Evolutionary conservation across 1,140 invertebrate species (phyloP), one percentile per base, ranked within the genome.

Genomic region (Ditylenchus dipsaci): DNA sequence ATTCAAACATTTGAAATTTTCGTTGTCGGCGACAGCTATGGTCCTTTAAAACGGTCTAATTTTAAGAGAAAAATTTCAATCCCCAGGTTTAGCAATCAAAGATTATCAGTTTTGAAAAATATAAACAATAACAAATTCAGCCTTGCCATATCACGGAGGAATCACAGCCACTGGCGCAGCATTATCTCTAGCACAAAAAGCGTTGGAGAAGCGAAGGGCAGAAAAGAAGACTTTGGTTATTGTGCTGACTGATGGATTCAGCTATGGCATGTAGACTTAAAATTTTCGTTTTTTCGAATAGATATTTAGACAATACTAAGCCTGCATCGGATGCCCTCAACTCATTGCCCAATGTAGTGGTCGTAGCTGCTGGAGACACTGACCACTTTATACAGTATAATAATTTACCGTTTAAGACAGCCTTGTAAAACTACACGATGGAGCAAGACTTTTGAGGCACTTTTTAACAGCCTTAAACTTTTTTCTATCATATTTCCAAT

Each of bases 141-240:
- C 58, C 19, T 33, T 69, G 42, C 67, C 67, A 30, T 69, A 69
- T 26, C 57, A 69, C 7, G 47, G 49, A 8, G 67, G 67, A 49
- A 59, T 69, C 13, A 69, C 67, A 21, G 67, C 67, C 13, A 69
- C 68, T 11, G 67, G 67, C 29, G 1, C 21, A 8, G 67, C 68
- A 27, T 30, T 69, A 13, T 26, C 13, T 15, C 43, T 69, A 26
- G 59, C 67, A n/a, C 53, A 26, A 62, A 69, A 27, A 38, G 67
- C 67, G 0, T 29, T 69, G 29, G 67, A 68, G 29, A 68, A 69
- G 5, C 68, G 67, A 47, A 17, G 67, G 19, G 17, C 67, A 15
- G 30, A 23, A 1, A 70, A 69, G 30, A 68, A 65, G 29, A 59
- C 68, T 5, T 15, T 69, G 7, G 67, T 69, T n/a, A 61, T 69